Evolutionary conservation across 2,888 invertebrate species (phyloP).

Genomic region (Drosophila kokeensis): DNA sequence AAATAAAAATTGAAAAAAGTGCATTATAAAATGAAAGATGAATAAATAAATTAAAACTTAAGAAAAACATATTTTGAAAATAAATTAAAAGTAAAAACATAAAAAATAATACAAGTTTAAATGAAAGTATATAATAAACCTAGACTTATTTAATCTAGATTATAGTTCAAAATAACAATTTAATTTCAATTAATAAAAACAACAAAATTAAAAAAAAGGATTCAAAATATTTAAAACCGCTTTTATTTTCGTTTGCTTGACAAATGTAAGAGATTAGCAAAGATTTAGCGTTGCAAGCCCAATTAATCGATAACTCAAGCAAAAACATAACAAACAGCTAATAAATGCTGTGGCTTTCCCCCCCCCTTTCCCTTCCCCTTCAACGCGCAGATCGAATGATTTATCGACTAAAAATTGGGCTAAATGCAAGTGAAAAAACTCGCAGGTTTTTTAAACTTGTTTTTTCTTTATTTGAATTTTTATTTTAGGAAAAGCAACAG

Average conservation of each 20-base stretch:
- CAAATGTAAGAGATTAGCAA: neutral
- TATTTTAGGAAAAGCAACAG: slow-evolving; percentile 56
- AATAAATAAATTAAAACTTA: neutral
- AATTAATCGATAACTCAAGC: slow-evolving; percentile 10
- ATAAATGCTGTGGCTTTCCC: neutral
- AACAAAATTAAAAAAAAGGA: neutral
- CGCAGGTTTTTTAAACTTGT: slow-evolving; percentile 5
- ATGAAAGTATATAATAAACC: neutral
- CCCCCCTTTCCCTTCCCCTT: accelerated
- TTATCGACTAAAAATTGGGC: neutral
- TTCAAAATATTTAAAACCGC: neutral
- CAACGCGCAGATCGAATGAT: neutral
- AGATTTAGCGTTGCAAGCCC: neutral
- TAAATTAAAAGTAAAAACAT: neutral
- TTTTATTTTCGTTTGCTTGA: neutral
- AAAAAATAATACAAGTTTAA: neutral
- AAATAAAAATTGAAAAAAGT: neutral
- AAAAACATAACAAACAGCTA: neutral
- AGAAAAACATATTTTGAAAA: neutral
- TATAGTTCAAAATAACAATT: neutral
- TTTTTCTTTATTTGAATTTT: slow-evolving; percentile 4
- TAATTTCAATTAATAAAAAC: neutral
- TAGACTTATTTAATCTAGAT: too few species aligned
- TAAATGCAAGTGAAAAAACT: slow-evolving; percentile 9
- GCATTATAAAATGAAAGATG: neutral